Evolutionary conservation across 2,888 invertebrate species (phyloP).

Genomic region (Hydropsyche betteni): DNA sequence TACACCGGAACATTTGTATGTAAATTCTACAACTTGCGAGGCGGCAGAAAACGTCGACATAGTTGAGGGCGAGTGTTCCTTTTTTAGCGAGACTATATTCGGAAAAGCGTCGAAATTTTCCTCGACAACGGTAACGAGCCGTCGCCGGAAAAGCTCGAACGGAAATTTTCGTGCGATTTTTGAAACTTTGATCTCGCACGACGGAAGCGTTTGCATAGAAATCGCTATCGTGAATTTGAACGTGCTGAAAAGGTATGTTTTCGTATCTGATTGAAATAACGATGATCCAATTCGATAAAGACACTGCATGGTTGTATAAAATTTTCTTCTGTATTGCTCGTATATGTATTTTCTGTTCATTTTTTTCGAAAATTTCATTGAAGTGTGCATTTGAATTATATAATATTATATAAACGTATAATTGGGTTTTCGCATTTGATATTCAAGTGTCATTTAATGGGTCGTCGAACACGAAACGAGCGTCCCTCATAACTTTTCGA

Average conservation of each 20-base stretch:
- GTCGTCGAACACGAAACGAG: slow-evolving; percentile 27
- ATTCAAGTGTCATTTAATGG: slow-evolving; percentile 26
- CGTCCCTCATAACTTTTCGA: slow-evolving; percentile 11
- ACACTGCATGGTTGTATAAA: not conserved
- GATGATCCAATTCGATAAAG: not conserved
- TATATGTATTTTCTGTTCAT: not conserved
- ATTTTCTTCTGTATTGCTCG: not conserved
- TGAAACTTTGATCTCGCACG: slow-evolving; percentile 16
- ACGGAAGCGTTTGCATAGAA: slow-evolving; percentile 11
- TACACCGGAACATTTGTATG: slow-evolving; percentile 35
- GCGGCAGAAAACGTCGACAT: slow-evolving; percentile 19
- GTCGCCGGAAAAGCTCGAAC: not conserved
- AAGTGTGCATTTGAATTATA: not conserved
- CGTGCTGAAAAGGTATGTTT: not conserved
- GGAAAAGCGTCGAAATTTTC: slow-evolving; percentile 4
- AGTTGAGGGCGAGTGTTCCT: not conserved
- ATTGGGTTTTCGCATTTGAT: slow-evolving; percentile 16
- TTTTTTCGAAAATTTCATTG: not conserved
- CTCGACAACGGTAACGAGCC: slow-evolving; percentile 1
- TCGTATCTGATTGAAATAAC: slow-evolving; percentile 11
- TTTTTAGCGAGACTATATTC: slow-evolving; percentile 12
- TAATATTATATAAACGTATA: not conserved
- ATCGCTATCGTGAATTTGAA: not conserved
- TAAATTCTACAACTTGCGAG: slow-evolving; percentile 31
- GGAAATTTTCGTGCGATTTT: slow-evolving; percentile 2